Evolutionary conservation across 2,113 vertebrate genomes (phyloP).

Genomic region (Eretmochelys imbricata): DNA sequence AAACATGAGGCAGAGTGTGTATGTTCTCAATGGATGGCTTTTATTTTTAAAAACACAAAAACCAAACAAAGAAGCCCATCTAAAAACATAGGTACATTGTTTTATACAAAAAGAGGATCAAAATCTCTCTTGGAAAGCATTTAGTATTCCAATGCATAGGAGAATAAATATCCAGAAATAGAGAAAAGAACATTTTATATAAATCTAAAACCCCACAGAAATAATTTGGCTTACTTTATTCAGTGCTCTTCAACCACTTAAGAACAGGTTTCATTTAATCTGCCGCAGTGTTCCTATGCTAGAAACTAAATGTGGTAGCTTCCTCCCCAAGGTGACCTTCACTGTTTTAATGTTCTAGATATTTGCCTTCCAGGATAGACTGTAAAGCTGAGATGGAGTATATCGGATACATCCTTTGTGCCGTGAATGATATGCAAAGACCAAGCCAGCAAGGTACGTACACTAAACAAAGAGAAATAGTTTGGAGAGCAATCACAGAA

Average conservation of each 20-base stretch:
- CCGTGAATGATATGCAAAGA: background rate
- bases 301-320: background rate
- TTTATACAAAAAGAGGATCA: background rate
- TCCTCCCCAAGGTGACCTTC: conserved; percentile 63
- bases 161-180: background rate
- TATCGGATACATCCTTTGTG: conserved; percentile 42
- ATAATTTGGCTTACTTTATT: background rate
- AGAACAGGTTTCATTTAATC: background rate
- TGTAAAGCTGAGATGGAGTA: conserved; percentile 39
- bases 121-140: background rate
- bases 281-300: background rate
- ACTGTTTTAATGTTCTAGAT: background rate
- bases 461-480: conserved; percentile 11
- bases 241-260: background rate
- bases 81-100: background rate
- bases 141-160: background rate
- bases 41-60: background rate
- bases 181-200: background rate
- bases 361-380: conserved; percentile 46
- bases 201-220: background rate
- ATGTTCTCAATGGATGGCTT: background rate
- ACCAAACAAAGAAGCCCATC: background rate
- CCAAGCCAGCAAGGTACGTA: background rate
- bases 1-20: background rate
- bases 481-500: conserved; percentile 10